A percentile compares a stretch with the other conserved stretches of the same genome.
Evolutionary conservation across 92 coral and sea anemone genomes (phyloP).

Genomic region (Epizoanthus stellaris): DNA sequence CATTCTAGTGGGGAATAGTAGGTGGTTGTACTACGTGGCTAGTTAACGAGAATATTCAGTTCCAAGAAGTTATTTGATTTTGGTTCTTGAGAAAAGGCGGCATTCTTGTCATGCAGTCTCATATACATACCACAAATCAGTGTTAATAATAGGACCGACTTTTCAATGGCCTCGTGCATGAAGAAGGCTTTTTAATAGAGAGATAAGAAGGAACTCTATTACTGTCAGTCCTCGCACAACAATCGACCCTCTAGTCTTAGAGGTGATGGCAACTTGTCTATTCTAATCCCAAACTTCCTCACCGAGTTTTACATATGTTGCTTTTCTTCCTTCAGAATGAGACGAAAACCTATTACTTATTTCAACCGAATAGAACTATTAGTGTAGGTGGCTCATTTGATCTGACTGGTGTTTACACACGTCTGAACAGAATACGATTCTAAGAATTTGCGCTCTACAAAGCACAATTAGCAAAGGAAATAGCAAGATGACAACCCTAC

Average conservation of each 20-base stretch:
- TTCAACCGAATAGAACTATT: conserved; percentile 10
- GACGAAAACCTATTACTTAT: conserved; percentile 4
- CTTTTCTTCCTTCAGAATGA: conserved; percentile 3
- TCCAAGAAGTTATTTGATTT: neutral
- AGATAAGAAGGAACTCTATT: neutral
- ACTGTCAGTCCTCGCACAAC: neutral
- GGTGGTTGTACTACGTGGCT: neutral
- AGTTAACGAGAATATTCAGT: neutral
- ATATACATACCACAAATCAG: neutral
- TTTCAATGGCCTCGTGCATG: neutral
- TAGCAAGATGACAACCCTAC: conserved; percentile 38
- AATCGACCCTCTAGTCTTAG: neutral
- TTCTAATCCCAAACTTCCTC: conserved; percentile 26
- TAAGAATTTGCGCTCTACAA: conserved; percentile 49
- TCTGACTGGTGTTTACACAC: conserved; percentile 69
- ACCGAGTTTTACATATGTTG: neutral
- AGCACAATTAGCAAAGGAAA: conserved; percentile 51
- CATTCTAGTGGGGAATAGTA: too few relatives aligned
- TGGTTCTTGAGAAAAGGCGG: neutral
- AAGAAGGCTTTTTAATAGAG: neutral
- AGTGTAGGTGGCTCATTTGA: conserved; percentile 66
- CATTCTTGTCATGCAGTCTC: conserved; percentile 28
- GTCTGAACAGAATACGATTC: conserved; percentile 55
- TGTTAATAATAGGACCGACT: neutral
- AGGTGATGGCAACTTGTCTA: conserved; percentile 36